These are phyloP conservation scores for Anguilla japonica DNA, from an alignment of 2,113 vertebrate species.

Conservation along the genomic window DNA sequence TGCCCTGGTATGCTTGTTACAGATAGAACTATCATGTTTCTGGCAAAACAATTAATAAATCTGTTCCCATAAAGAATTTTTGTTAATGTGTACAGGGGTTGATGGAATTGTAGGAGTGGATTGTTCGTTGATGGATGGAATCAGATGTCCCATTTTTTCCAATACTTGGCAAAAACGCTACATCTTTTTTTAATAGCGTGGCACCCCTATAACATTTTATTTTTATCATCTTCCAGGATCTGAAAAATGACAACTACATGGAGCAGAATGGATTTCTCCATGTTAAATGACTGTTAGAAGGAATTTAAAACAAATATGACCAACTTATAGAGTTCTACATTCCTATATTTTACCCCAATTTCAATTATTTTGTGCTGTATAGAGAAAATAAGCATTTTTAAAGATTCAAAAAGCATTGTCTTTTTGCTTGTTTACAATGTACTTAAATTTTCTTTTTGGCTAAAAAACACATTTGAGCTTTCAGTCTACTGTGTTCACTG, in stretches of 20 bases:
- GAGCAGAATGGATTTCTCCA: neutral
- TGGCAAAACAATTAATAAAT: neutral
- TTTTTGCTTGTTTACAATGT: slow-evolving; percentile 69
- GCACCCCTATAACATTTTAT: slow-evolving; percentile 19
- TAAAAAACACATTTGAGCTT: slow-evolving; percentile 74
- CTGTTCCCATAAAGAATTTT: neutral
- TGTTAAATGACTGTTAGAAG: slow-evolving; percentile 71
- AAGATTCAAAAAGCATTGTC: slow-evolving; percentile 74
- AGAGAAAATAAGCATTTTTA: slow-evolving; percentile 74
- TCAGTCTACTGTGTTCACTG: slow-evolving; percentile 70
- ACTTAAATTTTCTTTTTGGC: slow-evolving; percentile 75
- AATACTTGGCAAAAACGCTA: slow-evolving; percentile 19
- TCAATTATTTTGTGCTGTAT: slow-evolving; percentile 91
- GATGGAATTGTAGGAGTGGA: neutral
- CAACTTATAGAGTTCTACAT: slow-evolving; percentile 73
- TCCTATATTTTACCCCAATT: slow-evolving; percentile 82
- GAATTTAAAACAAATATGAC: slow-evolving; percentile 63
- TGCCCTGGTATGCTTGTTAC: slow-evolving; percentile 70
- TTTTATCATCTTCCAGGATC: slow-evolving; percentile 15
- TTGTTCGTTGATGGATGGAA: slow-evolving; percentile 1
- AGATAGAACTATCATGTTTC: slow-evolving; percentile 58
- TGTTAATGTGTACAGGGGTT: slow-evolving; percentile 1
- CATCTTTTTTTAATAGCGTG: slow-evolving; percentile 18
- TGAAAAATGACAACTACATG: neutral
- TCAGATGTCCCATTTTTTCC: slow-evolving; percentile 18